phyloP scores from a whole-genome alignment of 1,140 invertebrate genomes.

The Drosophila grimshawi region DNA sequence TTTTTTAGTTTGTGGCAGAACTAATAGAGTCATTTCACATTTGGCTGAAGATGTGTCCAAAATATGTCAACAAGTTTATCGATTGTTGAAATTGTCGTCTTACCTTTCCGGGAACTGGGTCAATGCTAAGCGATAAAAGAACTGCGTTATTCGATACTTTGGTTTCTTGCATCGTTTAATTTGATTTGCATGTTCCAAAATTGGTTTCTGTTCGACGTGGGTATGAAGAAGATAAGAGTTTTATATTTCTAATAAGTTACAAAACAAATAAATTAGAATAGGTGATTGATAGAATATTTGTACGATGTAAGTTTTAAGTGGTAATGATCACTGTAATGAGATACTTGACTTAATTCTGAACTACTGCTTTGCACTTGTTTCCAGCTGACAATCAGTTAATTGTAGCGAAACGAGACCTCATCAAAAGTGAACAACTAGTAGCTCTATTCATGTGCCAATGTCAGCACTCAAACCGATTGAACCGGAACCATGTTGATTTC shows the following conservation, averaged over 20 bases:
- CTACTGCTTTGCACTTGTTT: not conserved
- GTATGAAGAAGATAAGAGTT: slow-evolving; percentile 7
- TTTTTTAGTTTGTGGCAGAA: slow-evolving; percentile 11
- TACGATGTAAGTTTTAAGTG: not conserved
- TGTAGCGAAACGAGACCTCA: slow-evolving; percentile 39
- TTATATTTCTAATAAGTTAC: not conserved
- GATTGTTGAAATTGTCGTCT: slow-evolving; percentile 30
- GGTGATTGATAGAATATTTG: not conserved
- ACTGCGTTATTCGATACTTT: slow-evolving; percentile 40
- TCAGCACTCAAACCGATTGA: slow-evolving; percentile 10
- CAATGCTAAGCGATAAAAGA: slow-evolving; percentile 59
- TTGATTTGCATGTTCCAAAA: slow-evolving; percentile 42
- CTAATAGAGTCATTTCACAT: slow-evolving; percentile 62
- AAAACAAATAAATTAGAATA: not conserved
- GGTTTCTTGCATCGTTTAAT: slow-evolving; percentile 36
- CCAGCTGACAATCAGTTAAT: slow-evolving; percentile 3
- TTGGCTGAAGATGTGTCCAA: slow-evolving; percentile 35
- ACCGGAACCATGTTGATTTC: slow-evolving; percentile 31
- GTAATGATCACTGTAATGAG: not conserved
- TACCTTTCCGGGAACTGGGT: slow-evolving; percentile 72
- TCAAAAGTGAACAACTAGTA: slow-evolving; percentile 17
- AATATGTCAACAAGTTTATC: slow-evolving; percentile 37
- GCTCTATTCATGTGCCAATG: slow-evolving; percentile 26
- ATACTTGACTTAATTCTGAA: not conserved
- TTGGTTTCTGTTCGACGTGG: slow-evolving; percentile 27